Percentiles rank a stretch among this genome's conserved stretches.
phyloP scores from a whole-genome alignment of 2,797 vertebrate genomes.

The Buphagus erythrorhynchus region DNA sequence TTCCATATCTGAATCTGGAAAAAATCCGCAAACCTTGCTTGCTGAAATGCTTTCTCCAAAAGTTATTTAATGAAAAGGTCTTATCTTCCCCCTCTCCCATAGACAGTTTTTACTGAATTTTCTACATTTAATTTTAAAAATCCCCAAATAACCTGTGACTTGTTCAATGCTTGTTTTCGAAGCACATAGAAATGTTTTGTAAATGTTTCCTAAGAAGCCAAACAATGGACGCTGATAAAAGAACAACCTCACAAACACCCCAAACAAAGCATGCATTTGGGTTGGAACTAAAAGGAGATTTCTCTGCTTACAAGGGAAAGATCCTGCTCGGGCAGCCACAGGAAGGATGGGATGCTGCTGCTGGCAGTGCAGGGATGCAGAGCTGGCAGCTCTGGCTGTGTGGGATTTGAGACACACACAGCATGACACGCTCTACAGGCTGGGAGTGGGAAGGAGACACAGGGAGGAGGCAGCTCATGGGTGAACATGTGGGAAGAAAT shows the following conservation, averaged over 20 bases:
- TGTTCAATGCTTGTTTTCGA: background rate
- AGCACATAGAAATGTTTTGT: background rate
- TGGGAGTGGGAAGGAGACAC: background rate
- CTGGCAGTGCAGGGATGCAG: background rate
- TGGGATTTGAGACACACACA: background rate
- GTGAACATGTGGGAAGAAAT: background rate
- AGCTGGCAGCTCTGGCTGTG: background rate
- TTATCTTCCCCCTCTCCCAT: background rate
- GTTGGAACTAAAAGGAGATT: background rate
- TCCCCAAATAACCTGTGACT: background rate
- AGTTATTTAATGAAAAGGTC: background rate
- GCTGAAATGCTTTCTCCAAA: background rate
- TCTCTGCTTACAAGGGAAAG: background rate
- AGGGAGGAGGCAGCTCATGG: background rate
- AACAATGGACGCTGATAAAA: background rate
- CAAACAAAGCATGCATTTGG: background rate
- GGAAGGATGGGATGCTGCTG: background rate
- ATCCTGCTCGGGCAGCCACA: accelerated
- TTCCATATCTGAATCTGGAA: background rate
- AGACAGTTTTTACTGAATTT: background rate
- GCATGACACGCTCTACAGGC: background rate
- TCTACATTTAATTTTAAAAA: background rate
- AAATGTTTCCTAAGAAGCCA: background rate
- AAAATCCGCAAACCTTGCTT: background rate
- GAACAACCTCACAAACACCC: background rate